Percentiles rank a stretch among this genome's conserved stretches.
These are phyloP conservation scores for Patella pellucida DNA, from an alignment of 2,888 invertebrate genomes.

Conservation along the genomic window DNA sequence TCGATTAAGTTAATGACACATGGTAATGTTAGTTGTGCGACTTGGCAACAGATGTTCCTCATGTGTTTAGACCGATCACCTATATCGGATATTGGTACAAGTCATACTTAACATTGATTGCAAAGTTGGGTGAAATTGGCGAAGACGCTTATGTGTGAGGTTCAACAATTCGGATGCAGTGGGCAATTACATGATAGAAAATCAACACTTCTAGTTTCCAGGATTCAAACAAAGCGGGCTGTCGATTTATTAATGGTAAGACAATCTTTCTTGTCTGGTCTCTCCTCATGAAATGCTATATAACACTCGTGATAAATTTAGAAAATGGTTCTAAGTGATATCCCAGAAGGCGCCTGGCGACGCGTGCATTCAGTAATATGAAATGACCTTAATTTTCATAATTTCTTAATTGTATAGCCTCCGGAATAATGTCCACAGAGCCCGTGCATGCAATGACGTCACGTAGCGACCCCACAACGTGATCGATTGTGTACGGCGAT, in stretches of 20 bases:
- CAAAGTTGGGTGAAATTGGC: too few species aligned
- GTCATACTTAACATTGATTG: too few species aligned
- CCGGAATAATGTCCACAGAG: slow-evolving; percentile 55
- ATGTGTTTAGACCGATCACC: too few species aligned
- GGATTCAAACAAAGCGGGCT: slow-evolving; percentile 7
- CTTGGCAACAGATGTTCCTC: slow-evolving; percentile 2
- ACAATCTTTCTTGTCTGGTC: neutral
- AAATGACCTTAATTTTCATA: slow-evolving; percentile 56
- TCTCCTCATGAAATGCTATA: neutral
- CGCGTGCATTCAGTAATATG: slow-evolving; percentile 36
- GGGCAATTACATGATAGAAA: too few species aligned
- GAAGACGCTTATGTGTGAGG: too few species aligned
- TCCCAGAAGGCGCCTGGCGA: slow-evolving; percentile 22
- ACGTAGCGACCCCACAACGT: slow-evolving; percentile 48
- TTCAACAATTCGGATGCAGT: too few species aligned
- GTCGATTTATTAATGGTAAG: slow-evolving; percentile 1
- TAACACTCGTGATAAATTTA: neutral
- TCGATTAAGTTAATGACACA: slow-evolving; percentile 3
- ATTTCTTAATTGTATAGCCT: slow-evolving; percentile 58
- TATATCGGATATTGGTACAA: too few species aligned
- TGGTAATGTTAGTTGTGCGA: neutral
- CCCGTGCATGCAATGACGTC: slow-evolving; percentile 64
- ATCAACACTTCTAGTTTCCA: neutral
- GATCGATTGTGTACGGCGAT: slow-evolving; percentile 15
- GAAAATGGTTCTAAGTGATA: slow-evolving; percentile 1